Percentiles rank a stretch among this genome's conserved stretches.
Conservation (phyloP, 35 echinoderm and acorn worm genomes). For the Hemicentrotus pulcherrimus region DNA sequence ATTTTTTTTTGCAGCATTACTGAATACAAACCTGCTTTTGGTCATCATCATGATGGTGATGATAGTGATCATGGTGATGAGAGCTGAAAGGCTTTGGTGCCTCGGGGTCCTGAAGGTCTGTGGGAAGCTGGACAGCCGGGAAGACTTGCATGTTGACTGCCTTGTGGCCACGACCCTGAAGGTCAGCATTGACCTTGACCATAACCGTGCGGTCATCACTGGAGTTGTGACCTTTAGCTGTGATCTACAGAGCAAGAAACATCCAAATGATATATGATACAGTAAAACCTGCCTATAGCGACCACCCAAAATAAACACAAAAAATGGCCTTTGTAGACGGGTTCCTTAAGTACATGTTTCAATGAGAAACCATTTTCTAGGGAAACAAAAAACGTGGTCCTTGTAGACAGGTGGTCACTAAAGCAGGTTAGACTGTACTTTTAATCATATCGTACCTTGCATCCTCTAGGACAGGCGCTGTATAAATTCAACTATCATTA, state of each 20-base stretch:
- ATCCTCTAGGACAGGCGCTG: too few species aligned
- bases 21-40: background rate
- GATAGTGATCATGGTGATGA: background rate
- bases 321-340: too few species aligned
- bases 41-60: slow-evolving; percentile 28
- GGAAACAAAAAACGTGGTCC: too few species aligned
- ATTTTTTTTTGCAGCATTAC: background rate
- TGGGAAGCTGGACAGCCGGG: background rate
- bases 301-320: too few species aligned
- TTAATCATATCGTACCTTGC: too few species aligned
- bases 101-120: too few species aligned
- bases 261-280: background rate
- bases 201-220: slow-evolving; percentile 40
- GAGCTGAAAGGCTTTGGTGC: background rate
- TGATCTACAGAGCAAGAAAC: background rate
- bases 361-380: too few species aligned
- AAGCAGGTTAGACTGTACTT: too few species aligned
- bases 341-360: too few species aligned
- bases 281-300: too few species aligned
- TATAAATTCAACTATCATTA: too few species aligned
- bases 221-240: slow-evolving; percentile 23
- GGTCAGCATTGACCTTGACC: slow-evolving; percentile 44
- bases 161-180: slow-evolving; percentile 23
- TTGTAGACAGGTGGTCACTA: too few species aligned
- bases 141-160: slow-evolving; percentile 30